These are phyloP conservation scores for Lampropteryx suffumata DNA, from an alignment of 2,888 invertebrate genomes.

Conservation along the genomic window DNA sequence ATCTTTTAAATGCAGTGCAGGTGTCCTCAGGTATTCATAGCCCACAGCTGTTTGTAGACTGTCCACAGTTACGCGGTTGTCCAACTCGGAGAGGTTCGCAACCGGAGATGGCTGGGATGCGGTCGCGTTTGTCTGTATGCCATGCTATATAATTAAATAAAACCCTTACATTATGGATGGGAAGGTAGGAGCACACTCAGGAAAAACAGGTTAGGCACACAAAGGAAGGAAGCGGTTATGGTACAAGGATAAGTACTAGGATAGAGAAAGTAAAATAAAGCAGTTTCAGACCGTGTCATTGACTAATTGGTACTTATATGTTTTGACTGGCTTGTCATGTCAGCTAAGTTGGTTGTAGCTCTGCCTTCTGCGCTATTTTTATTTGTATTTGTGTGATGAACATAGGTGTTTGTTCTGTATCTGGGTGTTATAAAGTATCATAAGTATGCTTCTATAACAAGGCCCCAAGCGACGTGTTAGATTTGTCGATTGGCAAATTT, in stretches of 20 bases:
- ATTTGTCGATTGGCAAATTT: too few relatives aligned
- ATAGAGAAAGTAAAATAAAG: background rate
- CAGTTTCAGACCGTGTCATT: background rate
- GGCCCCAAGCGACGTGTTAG: too few relatives aligned
- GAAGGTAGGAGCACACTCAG: slow-evolving; percentile 44
- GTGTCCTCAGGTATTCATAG: slow-evolving; percentile 91
- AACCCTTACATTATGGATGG: slow-evolving; percentile 58
- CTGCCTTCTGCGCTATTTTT: too few relatives aligned
- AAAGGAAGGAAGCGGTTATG: slow-evolving; percentile 27
- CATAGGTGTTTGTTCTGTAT: too few relatives aligned
- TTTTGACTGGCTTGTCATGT: too few relatives aligned
- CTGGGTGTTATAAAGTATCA: too few relatives aligned
- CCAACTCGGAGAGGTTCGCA: slow-evolving; percentile 90
- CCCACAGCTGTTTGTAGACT: slow-evolving; percentile 91
- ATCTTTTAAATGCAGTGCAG: slow-evolving; percentile 86
- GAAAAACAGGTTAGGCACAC: slow-evolving; percentile 36
- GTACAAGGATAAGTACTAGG: slow-evolving; percentile 13
- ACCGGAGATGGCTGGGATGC: slow-evolving; percentile 91
- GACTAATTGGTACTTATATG: too few relatives aligned
- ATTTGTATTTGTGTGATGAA: too few relatives aligned
- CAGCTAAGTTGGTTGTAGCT: too few relatives aligned
- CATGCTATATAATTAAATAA: slow-evolving; percentile 85
- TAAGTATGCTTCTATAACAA: too few relatives aligned
- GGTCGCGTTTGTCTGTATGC: slow-evolving; percentile 93
- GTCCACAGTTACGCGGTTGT: slow-evolving; percentile 87